Evolutionary conservation across 2,797 vertebrate species (phyloP).

Genomic region (Gallinago nigripennis): DNA sequence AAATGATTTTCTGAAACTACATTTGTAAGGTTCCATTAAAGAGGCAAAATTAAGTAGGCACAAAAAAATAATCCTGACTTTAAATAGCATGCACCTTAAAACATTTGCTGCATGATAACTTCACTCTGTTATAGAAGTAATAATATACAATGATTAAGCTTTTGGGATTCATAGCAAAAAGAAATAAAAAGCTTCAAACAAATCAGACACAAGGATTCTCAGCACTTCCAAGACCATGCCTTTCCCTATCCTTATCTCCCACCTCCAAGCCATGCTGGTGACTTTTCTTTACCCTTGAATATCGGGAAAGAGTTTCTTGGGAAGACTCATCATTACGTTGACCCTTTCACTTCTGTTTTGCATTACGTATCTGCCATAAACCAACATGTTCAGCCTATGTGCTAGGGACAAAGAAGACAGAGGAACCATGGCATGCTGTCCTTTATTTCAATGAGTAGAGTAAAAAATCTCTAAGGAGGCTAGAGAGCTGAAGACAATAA

Average conservation of each 20-base stretch:
- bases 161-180: neutral
- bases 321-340: neutral
- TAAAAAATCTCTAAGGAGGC: slow-evolving; percentile 29
- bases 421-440: neutral
- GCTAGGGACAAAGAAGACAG: neutral
- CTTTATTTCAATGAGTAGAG: neutral
- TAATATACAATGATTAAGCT: neutral
- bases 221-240: neutral
- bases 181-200: neutral
- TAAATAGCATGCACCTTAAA: neutral
- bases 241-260: neutral
- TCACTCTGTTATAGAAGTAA: neutral
- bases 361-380: neutral
- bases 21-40: neutral
- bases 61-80: neutral
- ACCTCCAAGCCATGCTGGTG: neutral
- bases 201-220: neutral
- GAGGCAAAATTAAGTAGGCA: neutral
- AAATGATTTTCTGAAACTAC: neutral
- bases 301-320: neutral
- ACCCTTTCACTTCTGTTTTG: neutral
- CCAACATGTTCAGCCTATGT: neutral
- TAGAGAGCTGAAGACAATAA: slow-evolving; percentile 6
- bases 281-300: neutral
- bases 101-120: neutral